phyloP scores from a whole-genome alignment of 2,797 vertebrate genomes.

The Sciurus carolinensis region DNA sequence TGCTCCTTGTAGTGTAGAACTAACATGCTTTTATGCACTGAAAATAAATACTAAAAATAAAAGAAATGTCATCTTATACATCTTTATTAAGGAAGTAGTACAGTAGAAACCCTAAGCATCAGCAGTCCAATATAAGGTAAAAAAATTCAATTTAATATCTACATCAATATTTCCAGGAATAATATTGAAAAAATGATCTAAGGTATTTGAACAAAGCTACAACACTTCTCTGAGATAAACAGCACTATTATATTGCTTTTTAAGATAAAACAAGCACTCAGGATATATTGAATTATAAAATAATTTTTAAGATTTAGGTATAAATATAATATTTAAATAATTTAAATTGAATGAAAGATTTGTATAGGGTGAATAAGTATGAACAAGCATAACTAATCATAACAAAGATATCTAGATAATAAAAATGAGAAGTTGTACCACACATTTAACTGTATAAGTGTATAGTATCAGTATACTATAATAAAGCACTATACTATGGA shows the following conservation, averaged over 20 bases:
- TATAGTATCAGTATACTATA: background rate
- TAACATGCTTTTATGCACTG: background rate
- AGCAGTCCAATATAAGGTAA: background rate
- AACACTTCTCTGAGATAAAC: background rate
- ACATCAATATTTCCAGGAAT: background rate
- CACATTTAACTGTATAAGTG: background rate
- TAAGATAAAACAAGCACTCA: background rate
- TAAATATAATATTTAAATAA: background rate
- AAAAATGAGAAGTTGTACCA: background rate
- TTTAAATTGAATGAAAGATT: background rate
- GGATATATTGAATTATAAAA: background rate
- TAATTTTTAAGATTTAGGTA: background rate
- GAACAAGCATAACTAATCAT: background rate
- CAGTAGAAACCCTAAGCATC: background rate
- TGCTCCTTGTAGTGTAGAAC: background rate
- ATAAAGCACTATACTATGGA: accelerated
- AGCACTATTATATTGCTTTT: background rate
- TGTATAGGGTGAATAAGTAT: background rate
- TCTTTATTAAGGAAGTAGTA: background rate
- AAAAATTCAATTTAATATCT: background rate
- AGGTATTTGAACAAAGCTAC: background rate
- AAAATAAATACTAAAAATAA: background rate
- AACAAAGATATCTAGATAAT: background rate
- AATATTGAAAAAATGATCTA: background rate
- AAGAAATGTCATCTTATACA: background rate